Percentiles rank a stretch among this genome's conserved stretches.
Conservation (phyloP, 2,797 vertebrate species). For the Pseudomugil tenellus region DNA sequence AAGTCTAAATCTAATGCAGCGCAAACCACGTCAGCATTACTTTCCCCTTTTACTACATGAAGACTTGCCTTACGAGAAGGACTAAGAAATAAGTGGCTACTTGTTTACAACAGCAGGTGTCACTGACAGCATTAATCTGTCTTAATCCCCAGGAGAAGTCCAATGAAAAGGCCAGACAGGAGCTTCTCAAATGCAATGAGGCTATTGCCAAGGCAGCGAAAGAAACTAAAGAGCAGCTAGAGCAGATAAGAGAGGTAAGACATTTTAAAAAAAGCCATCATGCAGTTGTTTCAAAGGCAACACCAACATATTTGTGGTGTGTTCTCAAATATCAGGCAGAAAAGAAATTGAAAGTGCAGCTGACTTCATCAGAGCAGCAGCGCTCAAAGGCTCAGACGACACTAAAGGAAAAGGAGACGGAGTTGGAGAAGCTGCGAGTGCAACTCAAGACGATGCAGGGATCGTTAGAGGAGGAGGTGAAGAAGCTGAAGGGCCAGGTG, state of each 20-base stretch:
- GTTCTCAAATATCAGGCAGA: constrained; percentile 78
- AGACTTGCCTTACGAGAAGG: background rate
- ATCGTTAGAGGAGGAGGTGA: constrained; percentile 85
- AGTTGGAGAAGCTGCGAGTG: constrained; percentile 82
- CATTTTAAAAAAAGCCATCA: background rate
- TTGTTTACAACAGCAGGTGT: constrained; percentile 1
- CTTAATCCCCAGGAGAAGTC: constrained; percentile 86
- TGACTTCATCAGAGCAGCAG: constrained; percentile 82
- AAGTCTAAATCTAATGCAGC: background rate
- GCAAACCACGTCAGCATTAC: background rate
- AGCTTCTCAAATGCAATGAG: constrained; percentile 87
- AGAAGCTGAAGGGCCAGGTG: constrained; percentile 84
- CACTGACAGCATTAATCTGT: background rate
- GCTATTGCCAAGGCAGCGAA: constrained; percentile 83
- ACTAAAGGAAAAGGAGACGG: constrained; percentile 87
- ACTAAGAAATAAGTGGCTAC: background rate
- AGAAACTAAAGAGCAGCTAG: constrained; percentile 86
- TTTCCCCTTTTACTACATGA: background rate
- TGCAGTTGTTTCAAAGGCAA: background rate
- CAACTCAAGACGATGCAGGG: constrained; percentile 85
- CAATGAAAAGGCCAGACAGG: constrained; percentile 87
- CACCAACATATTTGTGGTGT: constrained; percentile 10
- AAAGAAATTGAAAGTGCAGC: constrained; percentile 84
- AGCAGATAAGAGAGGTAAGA: constrained; percentile 87
- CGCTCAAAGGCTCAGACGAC: constrained; percentile 80